phyloP scores from a whole-genome alignment of 1,140 invertebrate species.

The Meloidogyne exigua region DNA sequence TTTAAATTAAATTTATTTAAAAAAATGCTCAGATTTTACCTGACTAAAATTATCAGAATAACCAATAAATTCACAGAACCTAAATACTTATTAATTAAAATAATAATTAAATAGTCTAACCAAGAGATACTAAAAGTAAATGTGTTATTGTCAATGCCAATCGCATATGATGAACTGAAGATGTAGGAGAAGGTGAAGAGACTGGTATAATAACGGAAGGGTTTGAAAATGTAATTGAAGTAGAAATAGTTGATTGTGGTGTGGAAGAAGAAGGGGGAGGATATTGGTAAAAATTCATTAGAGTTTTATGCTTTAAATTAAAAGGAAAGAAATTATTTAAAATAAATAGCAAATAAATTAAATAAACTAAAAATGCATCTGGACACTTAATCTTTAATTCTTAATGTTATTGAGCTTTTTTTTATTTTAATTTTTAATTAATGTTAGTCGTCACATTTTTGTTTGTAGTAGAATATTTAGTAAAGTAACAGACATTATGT shows the following conservation, averaged over 20 bases:
- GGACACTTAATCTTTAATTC: too few relatives aligned
- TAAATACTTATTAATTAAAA: not conserved
- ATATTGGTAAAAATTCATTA: not conserved
- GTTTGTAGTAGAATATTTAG: too few relatives aligned
- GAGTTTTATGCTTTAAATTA: not conserved
- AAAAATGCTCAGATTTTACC: not conserved
- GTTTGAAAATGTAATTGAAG: not conserved
- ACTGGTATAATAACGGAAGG: not conserved
- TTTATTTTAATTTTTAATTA: too few relatives aligned
- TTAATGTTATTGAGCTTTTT: too few relatives aligned
- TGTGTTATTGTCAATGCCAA: conserved; percentile 60
- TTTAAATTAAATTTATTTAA: not conserved
- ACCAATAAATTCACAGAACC: conserved; percentile 55
- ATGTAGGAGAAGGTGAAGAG: not conserved
- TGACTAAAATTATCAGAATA: conserved; percentile 52
- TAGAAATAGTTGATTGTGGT: not conserved
- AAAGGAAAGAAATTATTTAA: not conserved
- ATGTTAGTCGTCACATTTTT: too few relatives aligned
- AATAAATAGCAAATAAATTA: not conserved
- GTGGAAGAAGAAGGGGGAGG: not conserved
- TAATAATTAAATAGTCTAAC: conserved; percentile 20
- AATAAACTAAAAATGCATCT: too few relatives aligned
- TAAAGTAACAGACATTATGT: too few relatives aligned
- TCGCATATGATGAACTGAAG: conserved; percentile 40
- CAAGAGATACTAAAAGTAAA: conserved; percentile 55